Evolutionary conservation across 2,797 vertebrate species (phyloP), one percentile per base, ranked within the genome.

Genomic region (Morelia viridis): DNA sequence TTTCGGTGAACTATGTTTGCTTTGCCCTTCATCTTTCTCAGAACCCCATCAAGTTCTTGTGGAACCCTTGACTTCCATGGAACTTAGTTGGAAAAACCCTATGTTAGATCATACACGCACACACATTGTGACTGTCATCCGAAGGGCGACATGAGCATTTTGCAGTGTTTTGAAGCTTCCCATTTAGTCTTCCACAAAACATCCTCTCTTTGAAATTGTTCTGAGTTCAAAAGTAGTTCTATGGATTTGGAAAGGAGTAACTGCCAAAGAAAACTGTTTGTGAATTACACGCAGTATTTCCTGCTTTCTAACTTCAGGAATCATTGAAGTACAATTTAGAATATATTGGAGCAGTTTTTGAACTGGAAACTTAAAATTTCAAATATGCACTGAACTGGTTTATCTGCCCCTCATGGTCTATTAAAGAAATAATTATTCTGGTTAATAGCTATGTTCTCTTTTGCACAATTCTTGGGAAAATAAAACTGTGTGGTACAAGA

Each of bases 71-170:
- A 41, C 17, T 41, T 76, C 68, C 7, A 41, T 76, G 17, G 7
- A 76, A 22, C 35, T 41, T 1, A 76, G 35, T 41, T 76, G 1
- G n/a, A 22, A 31, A 76, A 41, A 76, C 68, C 17, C 31, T 41
- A 1, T 22, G 1, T 76, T 41, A 41, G 7, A 19, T 22, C 62
- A 50, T 7, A 50, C 50, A 50, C 2, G 6, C 65, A 15, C 13
- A 31, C 12, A 68, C 65, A 68, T 8, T 92, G 57, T 93, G 71
- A 92, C 85, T 93, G 8, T 12, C 10, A 84, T 28, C 85, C 61
- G 41, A 80, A 80, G 58, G 58, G 22, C 41, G 35, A 10, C 31
- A 46, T 50, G 65, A 91, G 5, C 46, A 26, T 84, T 50, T 35
- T 1, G 11, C 71, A 57, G 6, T 41, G 50, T 87, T 83, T 85